Percentiles rank a stretch among this genome's conserved stretches.
These are phyloP conservation scores for Rhizomys pruinosus DNA, from an alignment of 2,113 vertebrate genomes.

Conservation along the genomic window DNA sequence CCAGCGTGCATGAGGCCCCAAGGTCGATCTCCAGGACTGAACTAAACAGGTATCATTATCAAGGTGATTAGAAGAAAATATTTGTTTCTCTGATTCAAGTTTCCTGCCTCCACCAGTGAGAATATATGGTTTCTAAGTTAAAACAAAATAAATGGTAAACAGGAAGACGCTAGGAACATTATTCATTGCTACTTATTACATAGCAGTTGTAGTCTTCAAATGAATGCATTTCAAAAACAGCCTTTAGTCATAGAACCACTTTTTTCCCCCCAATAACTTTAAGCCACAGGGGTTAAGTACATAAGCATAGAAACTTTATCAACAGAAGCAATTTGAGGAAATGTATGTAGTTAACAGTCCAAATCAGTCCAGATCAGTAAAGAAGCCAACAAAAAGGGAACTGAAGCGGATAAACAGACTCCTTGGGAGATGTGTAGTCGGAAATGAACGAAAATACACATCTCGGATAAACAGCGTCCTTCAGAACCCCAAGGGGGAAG, in stretches of 20 bases:
- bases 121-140: slow-evolving; percentile 42
- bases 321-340: slow-evolving; percentile 11
- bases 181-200: not conserved
- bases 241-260: not conserved
- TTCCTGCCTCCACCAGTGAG: not conserved
- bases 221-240: not conserved
- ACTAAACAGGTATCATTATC: not conserved
- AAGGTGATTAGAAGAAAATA: slow-evolving; percentile 38
- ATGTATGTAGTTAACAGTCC: not conserved
- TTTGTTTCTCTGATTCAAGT: slow-evolving; percentile 44
- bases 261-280: slow-evolving; percentile 6
- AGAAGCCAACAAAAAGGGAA: slow-evolving; percentile 28
- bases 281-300: not conserved
- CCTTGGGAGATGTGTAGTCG: not conserved
- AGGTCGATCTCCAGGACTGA: not conserved
- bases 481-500: not conserved
- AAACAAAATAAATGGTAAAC: slow-evolving; percentile 16
- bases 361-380: not conserved
- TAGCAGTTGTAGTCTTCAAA: slow-evolving; percentile 22
- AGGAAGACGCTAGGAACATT: not conserved
- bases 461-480: not conserved
- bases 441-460: slow-evolving; percentile 37
- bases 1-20: not conserved
- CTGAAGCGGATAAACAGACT: not conserved
- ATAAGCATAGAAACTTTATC: not conserved